Evolutionary conservation across 2,888 invertebrate species (phyloP).

Genomic region (Drosophila pegasa): DNA sequence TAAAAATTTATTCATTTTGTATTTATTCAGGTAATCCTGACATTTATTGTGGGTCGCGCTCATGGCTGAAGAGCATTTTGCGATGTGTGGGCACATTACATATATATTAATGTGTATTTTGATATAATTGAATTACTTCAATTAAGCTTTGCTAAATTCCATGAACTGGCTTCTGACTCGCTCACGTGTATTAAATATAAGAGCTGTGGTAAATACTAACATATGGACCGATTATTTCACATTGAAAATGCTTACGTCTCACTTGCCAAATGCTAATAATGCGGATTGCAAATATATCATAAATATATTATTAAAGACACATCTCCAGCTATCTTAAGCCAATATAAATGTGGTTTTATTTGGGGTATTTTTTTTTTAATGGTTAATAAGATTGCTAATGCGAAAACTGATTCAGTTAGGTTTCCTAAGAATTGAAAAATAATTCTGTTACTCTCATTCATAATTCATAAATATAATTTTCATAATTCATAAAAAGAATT

Average conservation of each 20-base stretch:
- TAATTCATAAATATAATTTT: no score
- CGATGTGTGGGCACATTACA: neutral
- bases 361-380: no score
- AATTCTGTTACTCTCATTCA: no score
- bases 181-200: neutral
- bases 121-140: conserved; percentile 7
- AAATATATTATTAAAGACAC: no score
- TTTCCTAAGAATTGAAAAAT: no score
- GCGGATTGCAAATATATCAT: no score
- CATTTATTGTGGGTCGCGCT: conserved; percentile 6
- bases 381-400: no score
- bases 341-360: neutral
- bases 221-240: neutral
- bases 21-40: conserved; percentile 29
- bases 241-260: neutral
- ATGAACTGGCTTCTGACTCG: neutral
- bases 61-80: neutral
- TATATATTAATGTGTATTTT: conserved; percentile 1
- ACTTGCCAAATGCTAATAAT: no score
- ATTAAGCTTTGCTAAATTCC: neutral
- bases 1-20: conserved; percentile 35
- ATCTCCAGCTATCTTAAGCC: no score
- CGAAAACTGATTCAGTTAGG: no score
- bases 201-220: neutral
- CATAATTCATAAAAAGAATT: no score